Evolutionary conservation across 2,888 invertebrate species (phyloP).

Genomic region (Nesidiocoris tenuis): DNA sequence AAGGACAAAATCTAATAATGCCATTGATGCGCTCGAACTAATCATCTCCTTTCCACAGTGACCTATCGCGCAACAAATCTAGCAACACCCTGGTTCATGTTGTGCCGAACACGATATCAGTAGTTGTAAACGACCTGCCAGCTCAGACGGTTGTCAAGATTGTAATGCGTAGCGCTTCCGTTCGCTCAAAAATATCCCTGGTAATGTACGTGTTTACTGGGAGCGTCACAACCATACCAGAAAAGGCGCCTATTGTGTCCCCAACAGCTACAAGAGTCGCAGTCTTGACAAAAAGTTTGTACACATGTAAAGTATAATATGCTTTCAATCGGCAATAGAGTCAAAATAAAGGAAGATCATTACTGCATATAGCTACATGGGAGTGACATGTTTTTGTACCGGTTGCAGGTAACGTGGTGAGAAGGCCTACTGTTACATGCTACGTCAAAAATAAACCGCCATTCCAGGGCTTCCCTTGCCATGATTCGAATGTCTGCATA

Average conservation of each 20-base stretch:
- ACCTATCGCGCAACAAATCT: not conserved
- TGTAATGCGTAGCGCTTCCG: constrained; percentile 7
- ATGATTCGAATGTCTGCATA: constrained; percentile 50
- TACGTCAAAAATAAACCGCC: constrained; percentile 50
- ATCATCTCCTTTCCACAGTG: not conserved
- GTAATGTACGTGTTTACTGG: constrained; percentile 44
- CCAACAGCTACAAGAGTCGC: constrained; percentile 35
- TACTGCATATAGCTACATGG: too few relatives aligned
- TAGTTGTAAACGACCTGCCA: constrained; percentile 46
- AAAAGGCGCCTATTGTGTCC: constrained; percentile 18
- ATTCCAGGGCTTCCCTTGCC: constrained; percentile 51
- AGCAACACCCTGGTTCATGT: constrained; percentile 41
- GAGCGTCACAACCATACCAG: constrained; percentile 24
- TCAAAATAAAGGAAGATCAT: too few relatives aligned
- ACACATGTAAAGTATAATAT: too few relatives aligned
- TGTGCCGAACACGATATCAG: constrained; percentile 43
- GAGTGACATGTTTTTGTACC: too few relatives aligned
- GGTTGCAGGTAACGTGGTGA: constrained; percentile 35
- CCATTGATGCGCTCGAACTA: too few relatives aligned
- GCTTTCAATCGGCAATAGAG: too few relatives aligned
- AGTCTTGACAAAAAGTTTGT: constrained; percentile 16
- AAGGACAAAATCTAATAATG: too few relatives aligned
- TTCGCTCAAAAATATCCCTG: constrained; percentile 1
- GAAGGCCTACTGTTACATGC: constrained; percentile 49
- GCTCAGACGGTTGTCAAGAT: constrained; percentile 43